These are phyloP conservation scores for Autographa gamma DNA, from an alignment of 2,888 invertebrate genomes.

Conservation along the genomic window DNA sequence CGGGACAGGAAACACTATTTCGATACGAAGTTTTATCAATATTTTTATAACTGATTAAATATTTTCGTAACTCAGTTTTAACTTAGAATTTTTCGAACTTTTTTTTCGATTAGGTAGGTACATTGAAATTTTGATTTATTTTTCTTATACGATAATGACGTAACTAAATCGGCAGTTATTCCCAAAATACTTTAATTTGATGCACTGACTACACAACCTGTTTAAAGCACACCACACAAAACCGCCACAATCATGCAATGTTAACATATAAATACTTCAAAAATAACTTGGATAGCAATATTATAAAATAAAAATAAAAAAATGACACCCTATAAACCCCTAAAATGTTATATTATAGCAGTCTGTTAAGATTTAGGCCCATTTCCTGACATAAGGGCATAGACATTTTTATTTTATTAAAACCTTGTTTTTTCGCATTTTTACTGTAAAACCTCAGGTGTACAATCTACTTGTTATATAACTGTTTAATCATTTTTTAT, in stretches of 20 bases:
- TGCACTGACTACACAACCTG: not conserved
- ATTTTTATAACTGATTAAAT: not conserved
- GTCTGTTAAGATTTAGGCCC: conserved; percentile 7
- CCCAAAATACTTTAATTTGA: not conserved
- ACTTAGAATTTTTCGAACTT: not conserved
- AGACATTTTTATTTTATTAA: not conserved
- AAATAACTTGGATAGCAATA: conserved; percentile 34
- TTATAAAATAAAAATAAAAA: conserved; percentile 32
- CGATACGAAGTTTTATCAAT: not conserved
- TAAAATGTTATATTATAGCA: too few relatives aligned
- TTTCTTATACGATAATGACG: not conserved
- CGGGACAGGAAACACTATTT: not conserved
- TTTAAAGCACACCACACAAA: conserved; percentile 50
- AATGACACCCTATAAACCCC: conserved; percentile 21
- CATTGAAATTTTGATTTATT: not conserved
- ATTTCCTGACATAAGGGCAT: not conserved
- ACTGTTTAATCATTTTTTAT: conserved; percentile 10
- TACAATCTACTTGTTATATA: conserved; percentile 6
- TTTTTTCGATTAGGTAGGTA: too few relatives aligned
- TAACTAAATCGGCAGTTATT: not conserved
- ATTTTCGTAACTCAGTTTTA: too few relatives aligned
- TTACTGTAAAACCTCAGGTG: not conserved
- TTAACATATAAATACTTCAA: conserved; percentile 38
- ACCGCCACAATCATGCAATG: conserved; percentile 55
- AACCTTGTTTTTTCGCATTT: not conserved